Conservation (phyloP, 2,113 vertebrate species). For the Mormyrus iriodes region DNA sequence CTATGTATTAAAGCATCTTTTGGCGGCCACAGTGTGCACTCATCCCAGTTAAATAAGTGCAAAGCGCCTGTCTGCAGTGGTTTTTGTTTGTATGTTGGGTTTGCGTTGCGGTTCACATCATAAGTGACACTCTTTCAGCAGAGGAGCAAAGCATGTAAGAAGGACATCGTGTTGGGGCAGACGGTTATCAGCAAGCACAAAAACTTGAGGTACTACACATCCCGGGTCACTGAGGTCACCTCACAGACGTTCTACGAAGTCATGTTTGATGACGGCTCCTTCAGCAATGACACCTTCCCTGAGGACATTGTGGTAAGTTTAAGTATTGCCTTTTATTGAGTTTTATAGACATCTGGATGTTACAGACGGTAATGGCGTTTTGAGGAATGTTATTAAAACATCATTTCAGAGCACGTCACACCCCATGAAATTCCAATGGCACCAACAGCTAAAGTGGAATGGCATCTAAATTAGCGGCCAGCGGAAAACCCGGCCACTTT, state of each 20-base stretch:
- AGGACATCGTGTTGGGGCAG: slow-evolving; percentile 76
- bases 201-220: slow-evolving; percentile 91
- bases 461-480: neutral
- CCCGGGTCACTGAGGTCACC: slow-evolving; percentile 73
- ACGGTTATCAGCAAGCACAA: slow-evolving; percentile 90
- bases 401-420: neutral
- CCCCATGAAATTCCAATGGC: neutral
- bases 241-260: slow-evolving; percentile 93
- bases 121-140: slow-evolving; percentile 38
- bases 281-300: slow-evolving; percentile 90
- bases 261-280: slow-evolving; percentile 91
- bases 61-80: neutral
- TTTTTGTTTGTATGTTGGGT: neutral
- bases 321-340: neutral
- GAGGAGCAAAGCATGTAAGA: slow-evolving; percentile 69
- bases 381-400: neutral
- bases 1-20: neutral
- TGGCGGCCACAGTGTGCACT: neutral
- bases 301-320: slow-evolving; percentile 91
- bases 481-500: neutral
- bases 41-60: neutral
- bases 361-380: neutral
- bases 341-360: neutral
- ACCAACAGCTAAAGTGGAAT: neutral
- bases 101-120: neutral